Conservation (phyloP, 2,797 vertebrate species). For the Sciaenops ocellatus region DNA sequence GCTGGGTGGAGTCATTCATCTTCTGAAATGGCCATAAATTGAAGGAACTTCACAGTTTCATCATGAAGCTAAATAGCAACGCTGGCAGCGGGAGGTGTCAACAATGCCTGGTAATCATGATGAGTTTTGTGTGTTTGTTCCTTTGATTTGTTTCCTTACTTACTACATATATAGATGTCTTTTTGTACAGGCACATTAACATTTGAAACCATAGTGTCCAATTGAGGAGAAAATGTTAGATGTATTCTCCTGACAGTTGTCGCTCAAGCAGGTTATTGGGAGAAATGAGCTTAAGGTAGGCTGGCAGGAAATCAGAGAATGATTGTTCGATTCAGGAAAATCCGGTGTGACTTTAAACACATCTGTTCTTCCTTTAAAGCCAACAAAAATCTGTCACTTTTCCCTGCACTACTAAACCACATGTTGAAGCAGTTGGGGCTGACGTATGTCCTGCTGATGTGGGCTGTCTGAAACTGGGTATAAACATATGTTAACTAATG, state of each 20-base stretch:
- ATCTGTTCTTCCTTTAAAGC: slow-evolving; percentile 7
- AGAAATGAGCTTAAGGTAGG: background rate
- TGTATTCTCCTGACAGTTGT: background rate
- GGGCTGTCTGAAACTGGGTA: background rate
- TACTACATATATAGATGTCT: too few species aligned
- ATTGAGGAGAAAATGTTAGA: background rate
- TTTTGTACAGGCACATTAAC: background rate
- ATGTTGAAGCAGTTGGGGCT: background rate
- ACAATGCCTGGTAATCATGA: too few species aligned
- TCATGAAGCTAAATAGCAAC: too few species aligned
- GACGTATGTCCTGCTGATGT: background rate
- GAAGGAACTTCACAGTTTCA: too few species aligned
- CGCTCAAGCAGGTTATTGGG: background rate
- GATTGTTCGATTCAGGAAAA: background rate
- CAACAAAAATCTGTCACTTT: background rate
- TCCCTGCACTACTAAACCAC: background rate
- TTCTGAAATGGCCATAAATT: too few species aligned
- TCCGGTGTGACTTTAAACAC: slow-evolving; percentile 1
- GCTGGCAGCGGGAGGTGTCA: too few species aligned
- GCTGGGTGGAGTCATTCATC: too few species aligned
- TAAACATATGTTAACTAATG: too few species aligned
- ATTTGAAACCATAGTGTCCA: background rate
- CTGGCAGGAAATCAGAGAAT: background rate
- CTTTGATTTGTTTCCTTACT: too few species aligned
- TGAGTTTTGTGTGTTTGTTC: too few species aligned